Evolutionary conservation across 2,113 vertebrate genomes (phyloP).

Genomic region (Odontesthes bonariensis): DNA sequence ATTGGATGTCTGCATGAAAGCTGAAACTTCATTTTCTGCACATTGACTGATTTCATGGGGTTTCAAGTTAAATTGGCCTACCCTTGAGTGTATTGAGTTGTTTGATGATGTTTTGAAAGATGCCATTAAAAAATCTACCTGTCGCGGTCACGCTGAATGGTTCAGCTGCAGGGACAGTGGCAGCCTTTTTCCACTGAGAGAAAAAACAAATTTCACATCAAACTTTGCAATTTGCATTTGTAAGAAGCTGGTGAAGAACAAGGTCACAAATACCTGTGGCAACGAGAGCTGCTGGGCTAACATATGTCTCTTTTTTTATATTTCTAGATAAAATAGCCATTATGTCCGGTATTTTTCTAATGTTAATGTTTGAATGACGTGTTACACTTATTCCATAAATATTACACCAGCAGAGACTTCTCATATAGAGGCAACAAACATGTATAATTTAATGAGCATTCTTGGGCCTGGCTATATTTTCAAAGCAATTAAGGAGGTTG

Average conservation of each 20-base stretch:
- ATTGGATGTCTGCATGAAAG: conserved; percentile 51
- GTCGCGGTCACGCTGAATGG: conserved; percentile 65
- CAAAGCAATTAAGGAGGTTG: conserved; percentile 66
- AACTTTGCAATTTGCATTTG: conserved; percentile 69
- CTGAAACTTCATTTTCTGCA: conserved; percentile 75
- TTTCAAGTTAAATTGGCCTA: conserved; percentile 73
- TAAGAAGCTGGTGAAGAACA: conserved; percentile 52
- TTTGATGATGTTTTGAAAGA: conserved; percentile 78
- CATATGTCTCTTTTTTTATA: conserved; percentile 34
- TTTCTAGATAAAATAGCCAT: conserved; percentile 32
- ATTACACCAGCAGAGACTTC: background rate
- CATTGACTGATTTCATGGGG: conserved; percentile 74
- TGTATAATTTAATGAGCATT: conserved; percentile 57
- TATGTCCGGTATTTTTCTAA: conserved; percentile 36
- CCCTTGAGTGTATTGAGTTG: conserved; percentile 68
- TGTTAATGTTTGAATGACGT: conserved; percentile 37
- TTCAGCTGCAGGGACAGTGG: conserved; percentile 40
- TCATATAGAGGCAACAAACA: conserved; percentile 35
- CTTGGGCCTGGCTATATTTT: conserved; percentile 43
- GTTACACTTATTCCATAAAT: conserved; percentile 18
- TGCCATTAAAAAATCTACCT: conserved; percentile 74
- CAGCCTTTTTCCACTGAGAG: conserved; percentile 49
- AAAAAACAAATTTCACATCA: conserved; percentile 76
- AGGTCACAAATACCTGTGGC: conserved; percentile 40
- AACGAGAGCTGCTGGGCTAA: conserved; percentile 19